Percentiles rank a stretch among this genome's conserved stretches.
These are phyloP conservation scores for Gouania willdenowi DNA, from an alignment of 2,797 vertebrate genomes.

Conservation along the genomic window DNA sequence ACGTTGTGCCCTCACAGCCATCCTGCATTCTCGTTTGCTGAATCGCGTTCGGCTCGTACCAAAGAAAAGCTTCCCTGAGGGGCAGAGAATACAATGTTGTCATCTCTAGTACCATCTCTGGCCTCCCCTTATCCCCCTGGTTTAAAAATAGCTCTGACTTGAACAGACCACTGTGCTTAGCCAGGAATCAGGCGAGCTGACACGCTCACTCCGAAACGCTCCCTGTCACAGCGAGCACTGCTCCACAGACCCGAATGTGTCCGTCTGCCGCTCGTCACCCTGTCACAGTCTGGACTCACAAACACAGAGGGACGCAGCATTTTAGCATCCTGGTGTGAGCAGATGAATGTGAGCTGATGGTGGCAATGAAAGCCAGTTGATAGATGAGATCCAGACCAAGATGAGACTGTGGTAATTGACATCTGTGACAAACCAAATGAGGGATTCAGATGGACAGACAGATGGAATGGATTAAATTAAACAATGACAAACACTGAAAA, in stretches of 20 bases:
- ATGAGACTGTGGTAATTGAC: not conserved
- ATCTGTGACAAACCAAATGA: not conserved
- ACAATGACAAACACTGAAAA: no score
- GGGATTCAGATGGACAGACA: no score
- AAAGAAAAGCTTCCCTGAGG: conserved; percentile 50
- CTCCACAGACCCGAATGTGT: conserved; percentile 57
- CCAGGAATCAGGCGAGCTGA: conserved; percentile 41
- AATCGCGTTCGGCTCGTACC: conserved; percentile 42
- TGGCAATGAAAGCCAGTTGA: conserved; percentile 22
- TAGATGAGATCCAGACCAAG: conserved; percentile 4
- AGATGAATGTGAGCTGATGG: conserved; percentile 10
- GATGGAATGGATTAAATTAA: no score
- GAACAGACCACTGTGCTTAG: conserved; percentile 33
- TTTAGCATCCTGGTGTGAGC: conserved; percentile 15
- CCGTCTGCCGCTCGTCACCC: conserved; percentile 37
- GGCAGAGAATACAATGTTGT: conserved; percentile 57
- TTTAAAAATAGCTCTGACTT: conserved; percentile 64
- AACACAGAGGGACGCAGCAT: conserved; percentile 14
- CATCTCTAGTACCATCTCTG: conserved; percentile 60
- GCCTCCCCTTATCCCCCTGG: conserved; percentile 28
- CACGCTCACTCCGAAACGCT: conserved; percentile 18
- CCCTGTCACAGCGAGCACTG: conserved; percentile 36
- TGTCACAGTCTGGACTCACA: conserved; percentile 15
- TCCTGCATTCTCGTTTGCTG: conserved; percentile 34
- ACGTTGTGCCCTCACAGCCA: conserved; percentile 30